Evolutionary conservation across 2,888 invertebrate species (phyloP).

Genomic region (Tetramorium bicarinatum): DNA sequence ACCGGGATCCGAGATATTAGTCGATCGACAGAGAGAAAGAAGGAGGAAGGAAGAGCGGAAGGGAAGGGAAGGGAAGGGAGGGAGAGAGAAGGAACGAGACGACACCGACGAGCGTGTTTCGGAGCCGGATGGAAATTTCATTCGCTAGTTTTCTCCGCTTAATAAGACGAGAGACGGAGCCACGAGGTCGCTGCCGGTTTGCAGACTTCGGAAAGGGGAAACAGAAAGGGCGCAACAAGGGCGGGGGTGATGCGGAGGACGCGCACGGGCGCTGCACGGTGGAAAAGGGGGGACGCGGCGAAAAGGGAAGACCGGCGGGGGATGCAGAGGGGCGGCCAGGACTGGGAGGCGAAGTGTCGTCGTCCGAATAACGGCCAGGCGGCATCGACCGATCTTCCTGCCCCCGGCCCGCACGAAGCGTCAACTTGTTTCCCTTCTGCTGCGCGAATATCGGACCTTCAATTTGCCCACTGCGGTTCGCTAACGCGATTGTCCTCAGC

Average conservation of each 20-base stretch:
- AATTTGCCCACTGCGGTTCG: constrained; percentile 79
- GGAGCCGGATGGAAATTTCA: constrained; percentile 77
- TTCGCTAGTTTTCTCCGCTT: constrained; percentile 76
- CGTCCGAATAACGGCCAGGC: constrained; percentile 87
- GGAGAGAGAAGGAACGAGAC: constrained; percentile 70
- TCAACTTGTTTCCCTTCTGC: constrained; percentile 86
- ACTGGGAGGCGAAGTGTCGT: constrained; percentile 86
- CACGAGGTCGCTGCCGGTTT: constrained; percentile 77
- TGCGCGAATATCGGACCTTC: constrained; percentile 85
- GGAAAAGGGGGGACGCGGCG: constrained; percentile 72
- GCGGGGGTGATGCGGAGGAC: constrained; percentile 73
- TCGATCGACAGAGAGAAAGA: constrained; percentile 73
- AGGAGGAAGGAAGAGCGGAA: constrained; percentile 71
- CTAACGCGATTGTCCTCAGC: constrained; percentile 83
- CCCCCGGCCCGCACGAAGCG: constrained; percentile 83
- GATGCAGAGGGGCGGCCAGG: constrained; percentile 77
- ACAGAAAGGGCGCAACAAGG: constrained; percentile 77
- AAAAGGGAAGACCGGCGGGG: constrained; percentile 73
- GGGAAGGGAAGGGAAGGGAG: constrained; percentile 65
- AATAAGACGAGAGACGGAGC: constrained; percentile 78
- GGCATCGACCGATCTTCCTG: constrained; percentile 86
- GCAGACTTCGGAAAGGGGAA: constrained; percentile 79
- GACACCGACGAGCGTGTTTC: constrained; percentile 68
- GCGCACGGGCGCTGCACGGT: constrained; percentile 77
- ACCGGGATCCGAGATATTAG: constrained; percentile 65